Conservation (phyloP, 2,797 vertebrate genomes). For the Champsocephalus esox region DNA sequence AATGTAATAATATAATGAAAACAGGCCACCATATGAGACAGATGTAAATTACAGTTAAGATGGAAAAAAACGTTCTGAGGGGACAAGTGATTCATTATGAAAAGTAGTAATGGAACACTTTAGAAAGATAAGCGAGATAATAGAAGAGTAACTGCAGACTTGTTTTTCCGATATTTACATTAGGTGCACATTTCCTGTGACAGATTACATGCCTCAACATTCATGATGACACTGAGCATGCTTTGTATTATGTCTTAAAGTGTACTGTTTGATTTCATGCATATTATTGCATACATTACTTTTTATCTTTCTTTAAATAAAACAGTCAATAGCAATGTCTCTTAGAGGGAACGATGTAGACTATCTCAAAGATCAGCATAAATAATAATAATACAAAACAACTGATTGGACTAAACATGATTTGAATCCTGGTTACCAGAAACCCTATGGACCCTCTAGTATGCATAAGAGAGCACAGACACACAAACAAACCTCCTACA, state of each 20-base stretch:
- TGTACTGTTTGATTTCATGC: background rate
- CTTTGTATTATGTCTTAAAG: background rate
- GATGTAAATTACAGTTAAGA: background rate
- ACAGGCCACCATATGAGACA: background rate
- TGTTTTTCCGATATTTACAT: conserved; percentile 14
- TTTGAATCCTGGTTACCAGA: background rate
- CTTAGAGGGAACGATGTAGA: background rate
- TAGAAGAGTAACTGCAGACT: background rate
- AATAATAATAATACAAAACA: background rate
- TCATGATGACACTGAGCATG: background rate
- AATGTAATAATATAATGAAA: background rate
- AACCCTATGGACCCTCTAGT: background rate
- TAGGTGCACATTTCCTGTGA: conserved; percentile 18
- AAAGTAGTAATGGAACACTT: conserved; percentile 14
- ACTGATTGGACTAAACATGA: background rate
- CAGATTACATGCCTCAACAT: conserved; percentile 4
- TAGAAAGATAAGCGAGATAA: background rate
- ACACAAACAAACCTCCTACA: conserved; percentile 41
- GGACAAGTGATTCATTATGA: background rate
- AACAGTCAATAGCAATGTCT: background rate
- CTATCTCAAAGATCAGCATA: background rate
- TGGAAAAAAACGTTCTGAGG: background rate
- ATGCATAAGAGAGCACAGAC: conserved; percentile 23
- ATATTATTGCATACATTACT: background rate
- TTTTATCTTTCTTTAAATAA: background rate